Base-by-base conservation (phyloP, 2,113 vertebrate species). In the Sakesphorus luctuosus region DNA sequence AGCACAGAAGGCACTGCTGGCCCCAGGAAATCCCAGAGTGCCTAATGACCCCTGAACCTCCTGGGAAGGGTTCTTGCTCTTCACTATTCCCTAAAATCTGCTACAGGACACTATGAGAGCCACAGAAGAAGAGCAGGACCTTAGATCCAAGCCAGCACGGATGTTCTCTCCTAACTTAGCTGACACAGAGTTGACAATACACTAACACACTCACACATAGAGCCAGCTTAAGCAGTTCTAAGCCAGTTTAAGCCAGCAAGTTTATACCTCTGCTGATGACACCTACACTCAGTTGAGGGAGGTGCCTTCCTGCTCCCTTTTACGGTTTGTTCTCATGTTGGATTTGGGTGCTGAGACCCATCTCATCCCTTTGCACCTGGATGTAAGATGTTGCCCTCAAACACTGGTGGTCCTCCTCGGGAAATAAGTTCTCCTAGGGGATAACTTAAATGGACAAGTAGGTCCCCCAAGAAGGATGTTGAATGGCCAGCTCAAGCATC, bases 111-210 rank as follows among this genome's bases (percentile, higher is more conserved):
- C 49, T 62, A 46, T 83, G 66, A 47, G 72, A 86, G 59, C 23
- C 83, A 36, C 31, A 55, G 69, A 43, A 26, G n/a, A 15, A 77
- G 33, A 82, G 33, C 38, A 68, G 35, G 11, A 82, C 56, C 36
- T 63, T 5, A 67, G 62, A 91, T n/a, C 26, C 23, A n/a, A 91
- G 53, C 28, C 67, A 85, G 50, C 13, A 18, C 0, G 0, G 47
- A 72, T 13, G 40, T 12, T 18, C 0, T 24, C 67, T 76, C 72
- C 0, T 2, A 86, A 62, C 9, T 52, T 24, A 53, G 47, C n/a
- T 21, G 12, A 14, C 9, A n/a, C 1, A 6, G 46, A 69, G 33
- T 3, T 53, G 43, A 83, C 0, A 0, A 24, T 83, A n/a, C n/a
- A 29, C 18, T 4, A n/a, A 66, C 15, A 76, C 33, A 17, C 28